These are phyloP conservation scores for Iphiclides podalirius DNA, from an alignment of 2,888 invertebrate genomes.

Conservation along the genomic window DNA sequence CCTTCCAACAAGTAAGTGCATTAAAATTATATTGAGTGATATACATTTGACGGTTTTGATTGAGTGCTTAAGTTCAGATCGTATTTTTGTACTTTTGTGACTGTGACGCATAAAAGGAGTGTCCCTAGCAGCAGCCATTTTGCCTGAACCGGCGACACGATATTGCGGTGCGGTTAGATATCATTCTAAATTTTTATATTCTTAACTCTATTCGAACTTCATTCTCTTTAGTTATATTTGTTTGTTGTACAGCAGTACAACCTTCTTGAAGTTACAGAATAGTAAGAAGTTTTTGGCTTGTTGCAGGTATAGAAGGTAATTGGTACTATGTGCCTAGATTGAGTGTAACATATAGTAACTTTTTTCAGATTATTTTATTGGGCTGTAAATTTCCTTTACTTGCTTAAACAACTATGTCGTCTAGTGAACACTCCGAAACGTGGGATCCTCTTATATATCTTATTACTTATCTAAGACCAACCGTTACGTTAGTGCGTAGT, in stretches of 20 bases:
- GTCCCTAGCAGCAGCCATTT: slow-evolving; percentile 81
- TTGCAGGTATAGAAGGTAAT: slow-evolving; percentile 47
- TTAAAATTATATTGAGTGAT: slow-evolving; percentile 56
- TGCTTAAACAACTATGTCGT: too few species aligned
- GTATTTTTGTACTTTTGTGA: slow-evolving; percentile 56
- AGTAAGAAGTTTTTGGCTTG: slow-evolving; percentile 56
- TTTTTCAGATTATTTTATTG: slow-evolving; percentile 16
- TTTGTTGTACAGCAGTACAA: slow-evolving; percentile 11
- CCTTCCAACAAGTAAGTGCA: slow-evolving; percentile 80
- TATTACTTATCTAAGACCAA: slow-evolving; percentile 29
- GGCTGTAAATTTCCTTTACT: slow-evolving; percentile 1
- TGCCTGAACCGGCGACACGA: slow-evolving; percentile 78
- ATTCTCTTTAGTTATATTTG: slow-evolving; percentile 17
- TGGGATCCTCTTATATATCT: slow-evolving; percentile 38
- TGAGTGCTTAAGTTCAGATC: slow-evolving; percentile 48
- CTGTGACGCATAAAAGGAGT: slow-evolving; percentile 83
- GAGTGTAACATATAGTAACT: slow-evolving; percentile 1
- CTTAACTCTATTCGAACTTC: slow-evolving; percentile 24
- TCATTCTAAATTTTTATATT: slow-evolving; percentile 48
- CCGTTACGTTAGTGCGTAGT: slow-evolving; percentile 66
- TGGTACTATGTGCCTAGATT: slow-evolving; percentile 21
- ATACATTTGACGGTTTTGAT: slow-evolving; percentile 45
- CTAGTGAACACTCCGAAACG: slow-evolving; percentile 36
- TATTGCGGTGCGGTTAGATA: slow-evolving; percentile 67
- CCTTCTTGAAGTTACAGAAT: slow-evolving; percentile 27